These are phyloP conservation scores for Sebastes oblongus DNA, from an alignment of 2,797 vertebrate species.

Conservation along the genomic window DNA sequence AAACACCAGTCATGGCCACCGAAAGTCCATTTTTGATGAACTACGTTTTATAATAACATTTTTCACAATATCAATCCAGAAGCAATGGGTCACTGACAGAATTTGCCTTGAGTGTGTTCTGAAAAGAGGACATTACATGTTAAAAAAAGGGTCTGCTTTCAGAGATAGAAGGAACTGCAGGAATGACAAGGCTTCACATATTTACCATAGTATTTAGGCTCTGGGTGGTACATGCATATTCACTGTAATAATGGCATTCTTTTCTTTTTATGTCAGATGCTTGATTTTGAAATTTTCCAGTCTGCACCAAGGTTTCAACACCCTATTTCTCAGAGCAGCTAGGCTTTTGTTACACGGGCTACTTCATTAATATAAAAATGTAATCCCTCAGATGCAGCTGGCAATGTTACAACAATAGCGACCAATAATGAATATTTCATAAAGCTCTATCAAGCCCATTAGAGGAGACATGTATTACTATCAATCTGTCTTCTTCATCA, in stretches of 20 bases:
- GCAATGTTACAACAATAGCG: slow-evolving; percentile 51
- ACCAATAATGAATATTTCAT: slow-evolving; percentile 74
- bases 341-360: slow-evolving; percentile 29
- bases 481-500: slow-evolving; percentile 69
- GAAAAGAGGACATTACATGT: slow-evolving; percentile 45
- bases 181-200: slow-evolving; percentile 13
- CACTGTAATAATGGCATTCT: not conserved
- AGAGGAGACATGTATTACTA: slow-evolving; percentile 51
- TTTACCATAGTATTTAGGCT: not conserved
- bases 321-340: slow-evolving; percentile 20
- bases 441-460: slow-evolving; percentile 58
- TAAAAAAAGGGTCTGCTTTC: slow-evolving; percentile 23
- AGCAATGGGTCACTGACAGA: slow-evolving; percentile 18
- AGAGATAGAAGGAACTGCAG: slow-evolving; percentile 4
- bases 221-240: not conserved
- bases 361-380: slow-evolving; percentile 57
- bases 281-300: slow-evolving; percentile 1
- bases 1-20: slow-evolving; percentile 35
- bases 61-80: slow-evolving; percentile 29
- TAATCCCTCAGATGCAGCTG: slow-evolving; percentile 43
- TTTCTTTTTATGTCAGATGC: not conserved
- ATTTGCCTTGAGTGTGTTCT: slow-evolving; percentile 35
- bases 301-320: not conserved
- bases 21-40: slow-evolving; percentile 38
- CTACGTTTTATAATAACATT: slow-evolving; percentile 28